These are phyloP conservation scores for Drosophila kohkoa DNA, from an alignment of 1,140 invertebrate species.

Conservation along the genomic window DNA sequence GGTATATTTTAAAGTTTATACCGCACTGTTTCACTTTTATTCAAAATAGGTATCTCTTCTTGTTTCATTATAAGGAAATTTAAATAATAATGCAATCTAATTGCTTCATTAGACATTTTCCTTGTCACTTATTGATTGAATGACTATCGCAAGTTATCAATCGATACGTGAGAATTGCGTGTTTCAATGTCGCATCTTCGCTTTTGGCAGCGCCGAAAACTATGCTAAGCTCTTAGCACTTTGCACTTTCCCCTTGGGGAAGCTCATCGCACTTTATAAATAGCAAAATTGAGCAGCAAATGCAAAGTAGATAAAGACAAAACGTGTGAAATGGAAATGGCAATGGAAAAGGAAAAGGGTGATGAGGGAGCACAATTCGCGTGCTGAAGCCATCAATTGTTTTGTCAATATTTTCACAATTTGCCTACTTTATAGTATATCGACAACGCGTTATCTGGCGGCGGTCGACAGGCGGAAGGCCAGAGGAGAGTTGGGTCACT, in stretches of 20 bases:
- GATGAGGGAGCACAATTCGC: constrained; percentile 31
- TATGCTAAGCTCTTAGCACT: constrained; percentile 42
- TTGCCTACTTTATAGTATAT: constrained; percentile 54
- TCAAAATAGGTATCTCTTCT: too few relatives aligned
- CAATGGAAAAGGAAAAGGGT: background rate
- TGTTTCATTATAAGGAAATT: too few relatives aligned
- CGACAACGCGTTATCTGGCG: constrained; percentile 54
- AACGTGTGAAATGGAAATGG: constrained; percentile 18
- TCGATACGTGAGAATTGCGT: constrained; percentile 43
- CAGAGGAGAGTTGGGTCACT: constrained; percentile 44
- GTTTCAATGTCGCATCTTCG: background rate
- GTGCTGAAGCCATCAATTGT: constrained; percentile 74
- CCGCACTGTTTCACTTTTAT: too few relatives aligned
- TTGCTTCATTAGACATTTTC: background rate
- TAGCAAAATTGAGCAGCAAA: constrained; percentile 19
- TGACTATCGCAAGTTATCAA: constrained; percentile 25
- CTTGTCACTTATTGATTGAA: constrained; percentile 1
- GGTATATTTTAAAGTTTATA: too few relatives aligned
- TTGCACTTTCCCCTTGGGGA: background rate
- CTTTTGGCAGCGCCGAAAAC: constrained; percentile 29
- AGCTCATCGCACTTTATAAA: constrained; percentile 37
- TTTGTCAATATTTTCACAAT: constrained; percentile 83
- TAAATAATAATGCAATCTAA: too few relatives aligned
- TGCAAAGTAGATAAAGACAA: constrained; percentile 37
- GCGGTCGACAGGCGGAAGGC: background rate